These are phyloP conservation scores for Dinoponera quadriceps DNA, from an alignment of 1,140 invertebrate genomes.

Conservation along the genomic window DNA sequence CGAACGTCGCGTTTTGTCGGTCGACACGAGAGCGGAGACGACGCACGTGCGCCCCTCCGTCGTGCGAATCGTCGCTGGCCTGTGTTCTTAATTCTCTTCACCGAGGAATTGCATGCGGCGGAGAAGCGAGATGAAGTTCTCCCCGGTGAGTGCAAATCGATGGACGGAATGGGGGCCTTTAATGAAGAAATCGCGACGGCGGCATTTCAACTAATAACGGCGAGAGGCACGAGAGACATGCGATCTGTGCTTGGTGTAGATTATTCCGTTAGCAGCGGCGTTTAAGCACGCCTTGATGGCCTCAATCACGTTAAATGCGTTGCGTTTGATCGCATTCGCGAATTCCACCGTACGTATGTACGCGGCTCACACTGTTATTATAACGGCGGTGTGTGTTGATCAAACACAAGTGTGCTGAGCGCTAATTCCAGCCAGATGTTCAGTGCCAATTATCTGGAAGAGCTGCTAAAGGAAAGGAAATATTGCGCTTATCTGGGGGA, in stretches of 20 bases:
- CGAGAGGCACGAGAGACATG: slow-evolving; percentile 12
- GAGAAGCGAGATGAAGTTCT: too few relatives aligned
- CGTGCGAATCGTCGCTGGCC: too few relatives aligned
- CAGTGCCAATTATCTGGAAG: not conserved
- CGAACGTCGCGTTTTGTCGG: slow-evolving; percentile 23
- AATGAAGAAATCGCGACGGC: slow-evolving; percentile 24
- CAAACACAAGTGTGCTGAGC: not conserved
- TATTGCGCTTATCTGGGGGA: not conserved
- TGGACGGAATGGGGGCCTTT: not conserved
- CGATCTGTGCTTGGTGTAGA: slow-evolving; percentile 13
- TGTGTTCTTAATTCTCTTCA: too few relatives aligned
- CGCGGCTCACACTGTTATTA: slow-evolving; percentile 34
- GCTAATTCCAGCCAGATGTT: not conserved
- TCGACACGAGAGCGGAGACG: not conserved
- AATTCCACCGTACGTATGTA: slow-evolving; percentile 35
- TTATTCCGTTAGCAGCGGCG: slow-evolving; percentile 42
- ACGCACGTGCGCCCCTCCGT: too few relatives aligned
- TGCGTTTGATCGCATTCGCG: slow-evolving; percentile 42
- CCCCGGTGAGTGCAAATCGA: too few relatives aligned
- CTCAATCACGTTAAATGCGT: slow-evolving; percentile 57
- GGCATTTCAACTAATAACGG: slow-evolving; percentile 24
- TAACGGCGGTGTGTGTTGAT: slow-evolving; percentile 26
- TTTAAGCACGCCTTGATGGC: slow-evolving; percentile 52
- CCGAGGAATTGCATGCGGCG: too few relatives aligned
- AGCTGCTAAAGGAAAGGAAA: not conserved